Evolutionary conservation across 2,797 vertebrate species (phyloP).

Genomic region (Poeciliopsis infans): DNA sequence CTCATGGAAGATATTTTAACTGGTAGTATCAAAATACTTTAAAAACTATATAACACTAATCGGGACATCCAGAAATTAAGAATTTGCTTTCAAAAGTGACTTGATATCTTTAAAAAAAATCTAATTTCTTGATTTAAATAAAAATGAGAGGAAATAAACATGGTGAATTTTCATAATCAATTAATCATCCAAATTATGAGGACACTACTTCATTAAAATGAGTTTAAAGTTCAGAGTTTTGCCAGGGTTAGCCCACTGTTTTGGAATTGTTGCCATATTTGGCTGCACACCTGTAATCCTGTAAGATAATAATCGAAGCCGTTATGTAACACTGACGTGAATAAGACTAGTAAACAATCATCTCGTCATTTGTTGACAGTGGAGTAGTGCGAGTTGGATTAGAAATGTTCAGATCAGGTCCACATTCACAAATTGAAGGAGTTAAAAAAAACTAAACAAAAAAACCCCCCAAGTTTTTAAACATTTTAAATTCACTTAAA

Average conservation of each 20-base stretch:
- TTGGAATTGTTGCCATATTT: neutral
- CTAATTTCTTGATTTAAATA: neutral
- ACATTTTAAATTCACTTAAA: neutral
- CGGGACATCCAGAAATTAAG: neutral
- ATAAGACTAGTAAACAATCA: slow-evolving; percentile 38
- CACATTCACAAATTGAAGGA: neutral
- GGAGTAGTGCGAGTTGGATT: slow-evolving; percentile 39
- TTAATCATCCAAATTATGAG: neutral
- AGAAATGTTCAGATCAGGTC: slow-evolving; percentile 33
- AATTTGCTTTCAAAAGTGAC: neutral
- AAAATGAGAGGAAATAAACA: neutral
- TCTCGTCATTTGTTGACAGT: slow-evolving; percentile 37
- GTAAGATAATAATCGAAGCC: slow-evolving; percentile 12
- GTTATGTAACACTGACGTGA: slow-evolving; percentile 17
- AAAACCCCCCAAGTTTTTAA: neutral
- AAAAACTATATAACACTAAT: neutral
- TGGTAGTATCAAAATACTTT: neutral
- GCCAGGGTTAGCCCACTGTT: neutral
- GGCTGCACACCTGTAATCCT: neutral
- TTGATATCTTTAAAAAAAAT: neutral
- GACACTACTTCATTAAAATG: neutral
- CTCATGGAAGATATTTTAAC: neutral
- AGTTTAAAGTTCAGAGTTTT: neutral
- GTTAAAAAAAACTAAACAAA: neutral
- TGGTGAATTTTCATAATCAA: neutral